Conservation (phyloP, 2,888 invertebrate genomes). For the Drosophila koepferae region DNA sequence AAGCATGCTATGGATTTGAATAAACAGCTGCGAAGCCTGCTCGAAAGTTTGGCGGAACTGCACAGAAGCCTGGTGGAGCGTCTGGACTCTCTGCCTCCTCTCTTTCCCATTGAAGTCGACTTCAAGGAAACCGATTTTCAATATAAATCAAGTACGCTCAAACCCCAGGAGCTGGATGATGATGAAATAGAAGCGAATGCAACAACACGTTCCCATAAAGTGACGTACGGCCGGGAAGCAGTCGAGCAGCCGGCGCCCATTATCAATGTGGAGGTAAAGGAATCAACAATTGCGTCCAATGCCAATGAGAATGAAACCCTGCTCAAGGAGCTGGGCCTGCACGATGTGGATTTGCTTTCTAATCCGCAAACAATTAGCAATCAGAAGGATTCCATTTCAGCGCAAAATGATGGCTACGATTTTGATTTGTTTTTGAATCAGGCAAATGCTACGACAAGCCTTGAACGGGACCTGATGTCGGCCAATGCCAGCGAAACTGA, state of each 20-base stretch:
- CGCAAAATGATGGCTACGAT: conserved; percentile 70
- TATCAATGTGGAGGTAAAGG: conserved; percentile 68
- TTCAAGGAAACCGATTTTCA: conserved; percentile 96
- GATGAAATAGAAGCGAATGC: conserved; percentile 73
- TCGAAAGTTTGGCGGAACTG: conserved; percentile 92
- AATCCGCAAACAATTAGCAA: conserved; percentile 73
- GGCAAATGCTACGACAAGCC: conserved; percentile 59
- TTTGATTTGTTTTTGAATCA: conserved; percentile 82
- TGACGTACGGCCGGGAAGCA: conserved; percentile 79
- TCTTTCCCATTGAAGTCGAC: conserved; percentile 99
- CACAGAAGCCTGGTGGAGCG: conserved; percentile 90
- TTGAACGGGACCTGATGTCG: conserved; percentile 79
- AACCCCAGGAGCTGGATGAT: conserved; percentile 82
- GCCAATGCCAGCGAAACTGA: conserved; percentile 81
- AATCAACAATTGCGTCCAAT: conserved; percentile 21
- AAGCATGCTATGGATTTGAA: conserved; percentile 99
- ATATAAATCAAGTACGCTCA: conserved; percentile 87
- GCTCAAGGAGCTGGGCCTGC: conserved; percentile 87
- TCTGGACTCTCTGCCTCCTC: conserved; percentile 89
- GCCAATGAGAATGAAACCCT: conserved; percentile 78
- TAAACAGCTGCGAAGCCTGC: conserved; percentile 92
- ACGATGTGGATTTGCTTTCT: conserved; percentile 85
- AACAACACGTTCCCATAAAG: conserved; percentile 26
- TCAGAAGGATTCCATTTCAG: conserved; percentile 62
- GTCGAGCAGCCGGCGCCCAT: conserved; percentile 79